Evolutionary conservation across 2,888 invertebrate species (phyloP).

Genomic region (Dermolepida albohirtum): DNA sequence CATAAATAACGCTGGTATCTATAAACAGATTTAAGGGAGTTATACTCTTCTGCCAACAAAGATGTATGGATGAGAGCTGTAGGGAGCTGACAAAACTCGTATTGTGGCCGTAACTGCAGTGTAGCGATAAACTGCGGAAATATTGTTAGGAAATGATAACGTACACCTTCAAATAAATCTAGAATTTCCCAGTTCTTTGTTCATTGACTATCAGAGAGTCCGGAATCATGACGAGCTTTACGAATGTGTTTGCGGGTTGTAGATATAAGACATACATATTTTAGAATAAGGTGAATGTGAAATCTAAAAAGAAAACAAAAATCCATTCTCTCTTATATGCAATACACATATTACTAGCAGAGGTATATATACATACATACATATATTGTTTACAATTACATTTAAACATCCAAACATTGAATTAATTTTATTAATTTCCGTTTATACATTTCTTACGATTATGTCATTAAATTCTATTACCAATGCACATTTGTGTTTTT

Average conservation of each 20-base stretch:
- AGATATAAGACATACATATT: slow-evolving; percentile 28
- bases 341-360: no score
- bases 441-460: no score
- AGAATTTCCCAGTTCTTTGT: slow-evolving; percentile 13
- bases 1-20: no score
- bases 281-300: not conserved
- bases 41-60: slow-evolving; percentile 53
- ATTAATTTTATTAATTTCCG: no score
- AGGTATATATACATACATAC: no score
- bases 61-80: slow-evolving; percentile 55
- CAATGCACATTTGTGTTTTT: no score
- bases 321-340: not conserved
- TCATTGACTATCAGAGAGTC: slow-evolving; percentile 10
- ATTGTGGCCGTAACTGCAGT: slow-evolving; percentile 53
- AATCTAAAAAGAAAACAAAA: not conserved
- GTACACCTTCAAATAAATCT: slow-evolving; percentile 50
- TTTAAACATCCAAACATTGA: no score
- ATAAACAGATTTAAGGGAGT: slow-evolving; percentile 41
- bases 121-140: slow-evolving; percentile 59
- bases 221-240: slow-evolving; percentile 30
- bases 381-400: no score
- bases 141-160: slow-evolving; percentile 60
- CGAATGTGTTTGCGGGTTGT: slow-evolving; percentile 27
- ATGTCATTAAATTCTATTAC: no score
- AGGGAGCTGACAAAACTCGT: slow-evolving; percentile 29